Conservation (phyloP, 2,888 invertebrate species). For the Cataglyphis albicans region DNA sequence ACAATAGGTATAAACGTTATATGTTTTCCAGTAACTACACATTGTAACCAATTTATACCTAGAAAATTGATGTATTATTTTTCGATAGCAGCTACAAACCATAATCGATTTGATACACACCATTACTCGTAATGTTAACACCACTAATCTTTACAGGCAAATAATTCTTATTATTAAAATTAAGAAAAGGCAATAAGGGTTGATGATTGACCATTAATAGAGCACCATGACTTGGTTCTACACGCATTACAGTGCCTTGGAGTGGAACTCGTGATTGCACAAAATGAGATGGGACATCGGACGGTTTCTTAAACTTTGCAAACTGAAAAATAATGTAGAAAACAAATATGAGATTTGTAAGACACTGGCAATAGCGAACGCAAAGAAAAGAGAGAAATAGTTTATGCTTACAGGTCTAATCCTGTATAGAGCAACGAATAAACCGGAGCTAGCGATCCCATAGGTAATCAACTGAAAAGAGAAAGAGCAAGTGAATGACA, state of each 20-base stretch:
- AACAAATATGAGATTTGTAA: background rate
- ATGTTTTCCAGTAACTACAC: slow-evolving; percentile 87
- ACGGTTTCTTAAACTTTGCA: slow-evolving; percentile 88
- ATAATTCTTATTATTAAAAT: slow-evolving; percentile 87
- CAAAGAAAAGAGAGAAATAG: slow-evolving; percentile 85
- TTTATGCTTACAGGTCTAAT: slow-evolving; percentile 88
- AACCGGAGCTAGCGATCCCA: slow-evolving; percentile 87
- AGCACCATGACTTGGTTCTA: slow-evolving; percentile 87
- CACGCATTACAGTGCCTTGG: slow-evolving; percentile 86
- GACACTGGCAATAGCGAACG: background rate
- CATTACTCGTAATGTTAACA: slow-evolving; percentile 86
- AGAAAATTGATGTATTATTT: slow-evolving; percentile 15
- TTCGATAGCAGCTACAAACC: background rate
- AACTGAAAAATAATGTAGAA: slow-evolving; percentile 85
- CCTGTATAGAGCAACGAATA: slow-evolving; percentile 88
- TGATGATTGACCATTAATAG: slow-evolving; percentile 87
- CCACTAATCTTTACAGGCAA: slow-evolving; percentile 87
- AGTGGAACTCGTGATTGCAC: slow-evolving; percentile 87
- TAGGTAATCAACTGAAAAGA: slow-evolving; percentile 88
- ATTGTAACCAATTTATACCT: slow-evolving; percentile 89
- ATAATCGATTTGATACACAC: slow-evolving; percentile 73
- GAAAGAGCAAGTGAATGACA: slow-evolving; percentile 50
- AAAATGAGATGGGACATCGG: slow-evolving; percentile 88
- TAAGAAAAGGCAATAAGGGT: slow-evolving; percentile 87
- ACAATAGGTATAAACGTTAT: slow-evolving; percentile 87